Base-by-base conservation (phyloP, 1,140 invertebrate species). In the Magallana gigas region DNA sequence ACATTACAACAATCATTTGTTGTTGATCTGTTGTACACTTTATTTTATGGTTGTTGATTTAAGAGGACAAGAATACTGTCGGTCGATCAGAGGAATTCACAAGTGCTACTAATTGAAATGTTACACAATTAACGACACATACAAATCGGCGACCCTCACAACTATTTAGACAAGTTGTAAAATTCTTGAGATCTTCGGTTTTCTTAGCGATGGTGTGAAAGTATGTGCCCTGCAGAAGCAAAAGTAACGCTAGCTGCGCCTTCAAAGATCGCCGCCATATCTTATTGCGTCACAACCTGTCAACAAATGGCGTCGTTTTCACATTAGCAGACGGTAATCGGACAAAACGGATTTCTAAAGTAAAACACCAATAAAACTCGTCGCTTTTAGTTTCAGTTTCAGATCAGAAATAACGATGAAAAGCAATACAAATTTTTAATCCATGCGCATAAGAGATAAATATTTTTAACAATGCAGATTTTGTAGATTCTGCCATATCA, bases 291-390 rank as follows among this genome's bases (percentile, higher is more conserved):
- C 68, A 76, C 68, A 9, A 48, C 18, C 68, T 76, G 68, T 76
- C 29, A 18, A 29, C 68, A 18, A 76, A 76, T 76, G 68, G 18
- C 68, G 68, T 29, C 11, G 12, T 76, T 76, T 76, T 76, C 68
- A 76, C 68, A 76, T 76, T 76, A 76, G 68, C 18, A 76, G 68
- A 76, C 23, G 68, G 60, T 36, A 76, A 76, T 29, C 36, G 68
- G 68, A 76, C 16, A 64, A 23, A 76, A 76, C 68, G 23, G 68
- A 48, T 48, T 48, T 48, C 36, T 48, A 48, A 48, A 48, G 36
- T 48, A 48, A 48, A 48, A 48, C 36, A 48, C 36, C 36, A 48
- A 48, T 48, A 48, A 48, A 48, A 5, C 36, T 48, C 36, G 36
- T 48, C 36, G 36, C 36, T 48, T 48, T 48, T 48, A 48, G 36